Conservation (phyloP, 2,113 vertebrate species). For the Corythornis vintsioides region DNA sequence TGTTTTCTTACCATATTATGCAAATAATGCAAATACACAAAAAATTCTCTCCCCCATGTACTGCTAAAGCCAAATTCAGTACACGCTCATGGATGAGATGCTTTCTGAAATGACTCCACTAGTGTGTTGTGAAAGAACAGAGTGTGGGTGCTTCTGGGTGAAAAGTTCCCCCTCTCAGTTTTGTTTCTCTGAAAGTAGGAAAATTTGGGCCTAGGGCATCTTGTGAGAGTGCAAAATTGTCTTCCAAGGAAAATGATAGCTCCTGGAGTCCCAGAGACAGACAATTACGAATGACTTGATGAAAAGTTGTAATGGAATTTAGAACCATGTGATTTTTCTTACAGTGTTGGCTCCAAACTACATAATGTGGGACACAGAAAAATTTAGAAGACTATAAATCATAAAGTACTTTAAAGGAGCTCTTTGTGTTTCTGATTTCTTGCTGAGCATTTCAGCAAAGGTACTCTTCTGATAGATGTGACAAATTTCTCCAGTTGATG, state of each 20-base stretch:
- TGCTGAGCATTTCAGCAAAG: slow-evolving; percentile 13
- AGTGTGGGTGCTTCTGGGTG: not conserved
- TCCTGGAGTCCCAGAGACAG: not conserved
- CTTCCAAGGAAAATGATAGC: not conserved
- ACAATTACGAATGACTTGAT: slow-evolving; percentile 51
- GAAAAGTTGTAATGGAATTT: slow-evolving; percentile 49
- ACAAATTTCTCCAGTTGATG: slow-evolving; percentile 7
- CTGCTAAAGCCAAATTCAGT: not conserved
- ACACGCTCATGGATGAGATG: not conserved
- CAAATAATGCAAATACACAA: not conserved
- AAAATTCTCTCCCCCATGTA: not conserved
- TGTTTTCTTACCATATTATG: not conserved
- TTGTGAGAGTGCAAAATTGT: not conserved
- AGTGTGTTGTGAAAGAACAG: not conserved
- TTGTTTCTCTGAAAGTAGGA: not conserved
- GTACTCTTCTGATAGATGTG: slow-evolving; percentile 20
- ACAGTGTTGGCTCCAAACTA: not conserved
- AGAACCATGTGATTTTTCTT: slow-evolving; percentile 58
- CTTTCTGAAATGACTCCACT: not conserved
- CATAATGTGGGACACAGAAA: not conserved
- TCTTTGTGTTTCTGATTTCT: not conserved
- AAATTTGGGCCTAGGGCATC: not conserved
- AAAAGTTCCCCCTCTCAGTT: not conserved
- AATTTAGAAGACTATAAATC: slow-evolving; percentile 51
- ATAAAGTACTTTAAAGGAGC: slow-evolving; percentile 31